Base-by-base conservation (phyloP, 2,113 vertebrate genomes). In the Dasypus novemcinctus region DNA sequence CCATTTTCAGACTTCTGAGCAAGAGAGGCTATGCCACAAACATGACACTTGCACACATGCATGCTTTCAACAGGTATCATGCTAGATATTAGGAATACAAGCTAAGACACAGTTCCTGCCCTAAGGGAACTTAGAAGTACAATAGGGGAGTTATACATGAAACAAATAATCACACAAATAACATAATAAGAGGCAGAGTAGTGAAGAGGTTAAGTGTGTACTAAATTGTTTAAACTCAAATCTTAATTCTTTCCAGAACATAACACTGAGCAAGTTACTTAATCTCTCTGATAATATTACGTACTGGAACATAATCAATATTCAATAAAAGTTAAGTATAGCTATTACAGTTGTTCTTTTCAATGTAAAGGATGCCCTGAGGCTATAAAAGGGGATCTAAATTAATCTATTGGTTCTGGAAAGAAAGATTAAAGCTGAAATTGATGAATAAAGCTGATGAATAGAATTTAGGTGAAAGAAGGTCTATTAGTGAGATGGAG, bases 181-280 rank as follows among this genome's bases (percentile, higher is more conserved):
- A n/a, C 17, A 20, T 13, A 36, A 14, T 31, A 75, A 74, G 54
- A 68, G 46, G 33, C 66, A 90, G 33, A 80, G 63, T 2, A 75
- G 33, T 86, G 4, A 86, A 75, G 57, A 74, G 49, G 57, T 59
- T 74, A 95, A 79, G 18, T 72, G 13, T 90, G 66, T 12, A 2
- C 57, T 49, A 90, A 86, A 41, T 0, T 61, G 38, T 68, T 36
- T 90, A 82, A 87, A 85, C 85, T 71, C 63, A 89, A 95, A 90
- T 64, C 11, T 71, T 27, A 27, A 54, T 87, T 69, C 69, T 92
- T 83, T 75, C 25, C 66, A 83, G 49, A 8, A 21, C n/a, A 20
- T 88, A 95, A 69, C 52, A 49, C 49, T 69, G 20, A 76, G 61
- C 31, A 82, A 92, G 69, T 69, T 75, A 74, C 38, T 74, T 78